Evolutionary conservation across 2,113 vertebrate genomes (phyloP), one percentile per base, ranked within the genome.

Genomic region (Tapirus terrestris): DNA sequence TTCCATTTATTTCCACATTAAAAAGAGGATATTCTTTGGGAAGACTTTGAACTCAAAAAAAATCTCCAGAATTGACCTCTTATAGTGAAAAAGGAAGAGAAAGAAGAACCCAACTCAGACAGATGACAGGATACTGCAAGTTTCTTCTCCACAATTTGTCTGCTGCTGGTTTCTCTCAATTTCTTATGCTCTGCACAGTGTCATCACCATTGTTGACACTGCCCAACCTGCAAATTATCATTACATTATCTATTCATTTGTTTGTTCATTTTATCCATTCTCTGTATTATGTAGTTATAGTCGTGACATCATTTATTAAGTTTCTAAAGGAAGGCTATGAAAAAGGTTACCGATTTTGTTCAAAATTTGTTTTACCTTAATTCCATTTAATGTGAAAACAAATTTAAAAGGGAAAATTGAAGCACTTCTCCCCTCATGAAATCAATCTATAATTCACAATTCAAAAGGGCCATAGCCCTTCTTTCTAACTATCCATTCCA

Each of bases 81-180:
- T 92, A 92, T 29, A 72, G 77, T 80, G 73, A 96, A 98, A 97
- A 96, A 91, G 83, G 81, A 9, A 33, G 12, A 58, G 2, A 31
- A 63, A 10, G 0, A 18, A n/a, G 25, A 75, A n/a, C 1, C 8
- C 20, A 9, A 9, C 61, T 97, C 92, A 93, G 89, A 84, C 61
- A 94, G 85, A 77, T 58, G 95, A 76, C 84, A 89, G 95, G 91
- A 97, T 97, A 82, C 89, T 77, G 91, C 82, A 94, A 84, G 82
- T 97, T 98, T 98, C 82, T 94, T 98, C 82, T 94, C 96, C 96
- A 97, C n/a, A 58, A 95, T 91, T 97, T 91, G 75, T 96, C 94
- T 95, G 89, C 61, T 88, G 39, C 53, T 96, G 88, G 80, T 92
- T 97, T 97, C 92, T 98, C 96, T 98, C 89, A 91, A 53, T 97